Evolutionary conservation across 2,797 vertebrate genomes (phyloP), one percentile per base, ranked within the genome.

Genomic region (Eulemur coronatus): DNA sequence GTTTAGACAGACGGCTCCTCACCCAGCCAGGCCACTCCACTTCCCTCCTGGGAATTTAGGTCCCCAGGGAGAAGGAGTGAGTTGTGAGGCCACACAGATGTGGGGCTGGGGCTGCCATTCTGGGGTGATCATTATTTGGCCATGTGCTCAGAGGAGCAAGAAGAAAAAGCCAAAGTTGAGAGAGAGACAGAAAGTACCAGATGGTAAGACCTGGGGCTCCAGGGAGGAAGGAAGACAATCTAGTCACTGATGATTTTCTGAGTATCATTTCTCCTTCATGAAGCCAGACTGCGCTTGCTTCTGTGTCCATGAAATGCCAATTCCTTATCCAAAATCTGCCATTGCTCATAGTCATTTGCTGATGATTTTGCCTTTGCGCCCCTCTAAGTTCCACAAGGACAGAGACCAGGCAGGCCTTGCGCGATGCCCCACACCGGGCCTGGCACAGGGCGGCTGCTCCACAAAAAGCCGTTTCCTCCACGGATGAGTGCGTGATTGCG

Each of bases 1-100:
- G n/a, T 2, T 7, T 10, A 13, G n/a, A 1, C 28, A 43, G 33
- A 81, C 11, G 43, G 0, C 2, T 12, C 43, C 57, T 13, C 7
- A 2, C 30, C 18, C 8, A 10, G 24, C 46, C 48, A 26, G 63
- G 35, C 10, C 41, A 20, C n/a, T 46, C 4, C 0, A 24, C n/a
- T 43, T 13, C 43, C 46, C 41, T 48, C 43, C 61, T 4, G 52
- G 70, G 70, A 80, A 75, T 20, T 33, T 0, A 48, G 65, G 57
- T 13, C 84, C 28, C 69, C 38, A 8, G 33, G 30, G 48, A 93
- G 38, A 38, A 0, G 0, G 20, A 15, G 5, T 2, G 14, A 88
- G 52, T 1, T 26, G 14, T 9, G 50, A 63, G 63, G 61, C 41
- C 69, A 75, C 0, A 0, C 17, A 33, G 61, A 79, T 26, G 14